Percentiles rank a stretch among this genome's conserved stretches.
These are phyloP conservation scores for Gulo gulo DNA, from an alignment of 2,113 vertebrate genomes.

Conservation along the genomic window DNA sequence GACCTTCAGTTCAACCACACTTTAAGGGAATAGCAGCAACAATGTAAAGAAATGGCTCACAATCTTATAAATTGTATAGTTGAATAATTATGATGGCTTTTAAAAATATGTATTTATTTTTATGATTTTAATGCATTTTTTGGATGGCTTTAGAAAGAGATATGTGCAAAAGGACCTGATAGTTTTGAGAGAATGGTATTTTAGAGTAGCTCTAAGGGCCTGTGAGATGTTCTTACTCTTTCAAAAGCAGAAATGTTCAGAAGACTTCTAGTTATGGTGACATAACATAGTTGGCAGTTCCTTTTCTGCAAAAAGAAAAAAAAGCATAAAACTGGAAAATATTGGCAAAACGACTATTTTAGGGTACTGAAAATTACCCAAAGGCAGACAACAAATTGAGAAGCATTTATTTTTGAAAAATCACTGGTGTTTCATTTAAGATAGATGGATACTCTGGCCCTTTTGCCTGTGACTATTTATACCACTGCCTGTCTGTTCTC, in stretches of 20 bases:
- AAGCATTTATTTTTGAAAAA: background rate
- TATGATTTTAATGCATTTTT: background rate
- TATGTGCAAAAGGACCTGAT: background rate
- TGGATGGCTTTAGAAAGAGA: background rate
- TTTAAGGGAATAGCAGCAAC: background rate
- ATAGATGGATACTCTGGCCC: background rate
- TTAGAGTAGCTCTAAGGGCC: background rate
- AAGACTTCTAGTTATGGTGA: background rate
- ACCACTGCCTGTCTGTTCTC: background rate
- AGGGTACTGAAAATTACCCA: background rate
- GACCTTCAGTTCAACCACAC: background rate
- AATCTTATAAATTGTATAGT: background rate
- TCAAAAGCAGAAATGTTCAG: background rate
- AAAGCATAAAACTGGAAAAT: background rate
- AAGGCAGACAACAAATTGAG: background rate
- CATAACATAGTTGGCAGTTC: background rate
- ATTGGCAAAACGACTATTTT: background rate
- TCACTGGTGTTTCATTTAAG: background rate
- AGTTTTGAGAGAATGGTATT: background rate
- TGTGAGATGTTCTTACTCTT: background rate
- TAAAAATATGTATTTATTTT: background rate
- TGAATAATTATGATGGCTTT: slow-evolving; percentile 21
- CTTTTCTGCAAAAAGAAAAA: background rate
- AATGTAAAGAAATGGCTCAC: background rate
- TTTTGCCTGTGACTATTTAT: background rate